Conservation (phyloP, 2,888 invertebrate genomes). For the Melikaiella ostensackeni region DNA sequence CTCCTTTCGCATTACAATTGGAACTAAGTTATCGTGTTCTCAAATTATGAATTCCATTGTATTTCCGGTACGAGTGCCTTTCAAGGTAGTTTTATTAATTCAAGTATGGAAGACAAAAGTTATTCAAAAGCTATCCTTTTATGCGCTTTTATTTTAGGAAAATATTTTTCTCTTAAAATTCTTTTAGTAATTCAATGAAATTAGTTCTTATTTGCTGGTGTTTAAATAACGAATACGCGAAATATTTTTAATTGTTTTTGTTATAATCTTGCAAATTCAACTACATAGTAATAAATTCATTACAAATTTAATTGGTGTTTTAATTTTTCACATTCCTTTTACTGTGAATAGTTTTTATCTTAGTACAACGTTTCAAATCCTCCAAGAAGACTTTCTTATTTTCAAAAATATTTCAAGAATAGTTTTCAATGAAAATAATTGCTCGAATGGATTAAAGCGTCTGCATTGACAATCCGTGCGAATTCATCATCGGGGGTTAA, state of each 20-base stretch:
- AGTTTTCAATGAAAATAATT: background rate
- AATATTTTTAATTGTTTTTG: no score
- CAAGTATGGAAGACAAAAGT: background rate
- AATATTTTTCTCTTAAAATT: background rate
- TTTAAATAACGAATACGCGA: background rate
- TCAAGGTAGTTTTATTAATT: conserved; percentile 22
- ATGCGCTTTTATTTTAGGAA: background rate
- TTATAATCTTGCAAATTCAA: no score
- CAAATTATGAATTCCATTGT: conserved; percentile 39
- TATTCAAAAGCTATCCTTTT: background rate
- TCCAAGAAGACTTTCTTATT: no score
- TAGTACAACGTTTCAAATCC: no score
- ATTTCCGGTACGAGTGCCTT: conserved; percentile 4
- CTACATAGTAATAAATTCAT: no score
- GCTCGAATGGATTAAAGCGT: background rate
- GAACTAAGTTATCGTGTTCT: conserved; percentile 43
- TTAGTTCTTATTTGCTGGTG: background rate
- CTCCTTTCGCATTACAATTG: conserved; percentile 41
- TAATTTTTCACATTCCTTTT: no score
- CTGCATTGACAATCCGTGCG: background rate
- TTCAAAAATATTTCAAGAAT: no score
- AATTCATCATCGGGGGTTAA: background rate
- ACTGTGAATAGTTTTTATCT: no score
- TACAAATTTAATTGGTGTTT: no score
- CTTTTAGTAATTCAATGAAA: background rate